Evolutionary conservation across 2,797 vertebrate genomes (phyloP).

Genomic region (Jordanella pulchra): DNA sequence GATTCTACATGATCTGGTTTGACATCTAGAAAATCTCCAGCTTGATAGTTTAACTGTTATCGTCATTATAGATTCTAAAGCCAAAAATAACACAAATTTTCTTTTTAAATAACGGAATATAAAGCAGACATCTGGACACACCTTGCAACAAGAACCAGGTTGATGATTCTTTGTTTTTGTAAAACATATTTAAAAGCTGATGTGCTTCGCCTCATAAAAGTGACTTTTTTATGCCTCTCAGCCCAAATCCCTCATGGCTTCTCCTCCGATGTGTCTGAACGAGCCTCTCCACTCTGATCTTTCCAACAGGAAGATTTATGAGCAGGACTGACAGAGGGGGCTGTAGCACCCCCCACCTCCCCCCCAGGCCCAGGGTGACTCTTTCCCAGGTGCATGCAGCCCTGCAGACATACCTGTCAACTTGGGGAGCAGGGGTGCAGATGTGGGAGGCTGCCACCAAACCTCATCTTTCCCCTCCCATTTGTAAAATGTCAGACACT

Average conservation of each 20-base stretch:
- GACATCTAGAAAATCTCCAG: not conserved
- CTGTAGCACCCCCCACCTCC: constrained; percentile 30
- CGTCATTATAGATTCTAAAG: not conserved
- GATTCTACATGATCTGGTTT: not conserved
- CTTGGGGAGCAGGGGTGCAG: constrained; percentile 11
- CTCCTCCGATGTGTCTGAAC: constrained; percentile 71
- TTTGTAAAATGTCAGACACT: constrained; percentile 75
- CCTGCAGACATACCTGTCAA: constrained; percentile 60
- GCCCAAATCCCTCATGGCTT: constrained; percentile 46
- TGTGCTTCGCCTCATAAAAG: constrained; percentile 5
- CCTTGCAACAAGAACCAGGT: not conserved
- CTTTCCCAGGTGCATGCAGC: constrained; percentile 79
- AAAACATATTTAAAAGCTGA: constrained; percentile 11
- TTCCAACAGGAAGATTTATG: constrained; percentile 74
- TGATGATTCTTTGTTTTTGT: constrained; percentile 4
- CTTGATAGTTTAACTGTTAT: not conserved
- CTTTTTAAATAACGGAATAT: not conserved
- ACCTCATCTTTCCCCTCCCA: constrained; percentile 60
- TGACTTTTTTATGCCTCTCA: constrained; percentile 27
- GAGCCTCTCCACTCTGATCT: constrained; percentile 60
- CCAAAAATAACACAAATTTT: not conserved
- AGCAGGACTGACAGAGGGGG: constrained; percentile 70
- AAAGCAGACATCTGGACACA: constrained; percentile 4
- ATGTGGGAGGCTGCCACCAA: constrained; percentile 28
- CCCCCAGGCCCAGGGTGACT: constrained; percentile 56